These are phyloP conservation scores for Drosophila parthenogenetica DNA, from an alignment of 2,888 invertebrate genomes.

Conservation along the genomic window DNA sequence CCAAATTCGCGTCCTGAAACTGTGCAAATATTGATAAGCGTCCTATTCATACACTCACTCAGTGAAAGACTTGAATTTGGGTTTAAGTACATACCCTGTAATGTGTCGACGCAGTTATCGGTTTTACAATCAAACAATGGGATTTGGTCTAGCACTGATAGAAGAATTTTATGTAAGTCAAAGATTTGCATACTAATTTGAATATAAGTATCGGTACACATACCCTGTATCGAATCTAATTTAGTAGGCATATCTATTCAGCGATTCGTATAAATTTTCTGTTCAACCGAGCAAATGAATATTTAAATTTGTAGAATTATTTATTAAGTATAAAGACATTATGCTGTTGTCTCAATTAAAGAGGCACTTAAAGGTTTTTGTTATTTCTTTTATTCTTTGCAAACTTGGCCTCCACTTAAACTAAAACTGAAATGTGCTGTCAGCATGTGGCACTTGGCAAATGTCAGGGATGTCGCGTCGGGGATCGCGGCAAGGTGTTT, in stretches of 20 bases:
- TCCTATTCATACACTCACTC: conserved; percentile 35
- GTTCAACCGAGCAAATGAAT: background rate
- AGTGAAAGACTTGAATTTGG: conserved; percentile 1
- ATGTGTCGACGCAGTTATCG: conserved; percentile 44
- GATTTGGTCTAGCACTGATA: background rate
- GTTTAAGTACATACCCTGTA: conserved; percentile 18
- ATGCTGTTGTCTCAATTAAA: conserved; percentile 40
- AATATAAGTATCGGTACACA: background rate
- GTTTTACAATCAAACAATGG: conserved; percentile 42
- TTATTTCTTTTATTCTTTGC: conserved; percentile 3
- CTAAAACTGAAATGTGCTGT: conserved; percentile 41
- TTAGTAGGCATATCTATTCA: conserved; percentile 38
- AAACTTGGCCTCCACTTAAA: conserved; percentile 24
- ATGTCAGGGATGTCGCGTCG: conserved; percentile 24
- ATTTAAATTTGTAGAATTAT: background rate
- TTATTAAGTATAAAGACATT: conserved; percentile 3
- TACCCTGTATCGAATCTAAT: conserved; percentile 39
- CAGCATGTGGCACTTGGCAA: conserved; percentile 50
- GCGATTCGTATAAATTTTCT: conserved; percentile 2
- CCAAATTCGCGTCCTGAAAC: conserved; percentile 59
- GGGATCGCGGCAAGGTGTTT: conserved; percentile 44
- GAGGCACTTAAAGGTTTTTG: conserved; percentile 20
- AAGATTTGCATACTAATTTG: background rate
- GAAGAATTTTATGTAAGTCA: background rate
- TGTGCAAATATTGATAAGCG: conserved; percentile 80